A percentile compares a stretch with the other conserved stretches of the same genome.
phyloP scores from a whole-genome alignment of 2,797 vertebrate species.

The Spinibarbus caldwelli region DNA sequence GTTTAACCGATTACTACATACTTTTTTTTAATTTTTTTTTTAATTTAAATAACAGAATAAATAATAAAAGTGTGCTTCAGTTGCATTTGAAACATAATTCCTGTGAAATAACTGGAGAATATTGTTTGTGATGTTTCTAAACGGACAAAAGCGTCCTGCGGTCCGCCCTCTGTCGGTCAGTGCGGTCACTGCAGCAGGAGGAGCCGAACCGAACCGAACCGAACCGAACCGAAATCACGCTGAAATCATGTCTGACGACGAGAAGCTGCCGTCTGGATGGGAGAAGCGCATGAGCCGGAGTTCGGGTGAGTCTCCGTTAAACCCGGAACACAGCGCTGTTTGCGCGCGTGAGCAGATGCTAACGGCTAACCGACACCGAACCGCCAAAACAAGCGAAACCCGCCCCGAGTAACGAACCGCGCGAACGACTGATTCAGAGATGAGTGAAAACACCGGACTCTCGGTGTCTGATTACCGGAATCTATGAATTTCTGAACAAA shows the following conservation, averaged over 20 bases:
- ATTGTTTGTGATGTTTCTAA: background rate
- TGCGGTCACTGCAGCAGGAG: slow-evolving; percentile 1
- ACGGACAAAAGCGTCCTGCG: background rate
- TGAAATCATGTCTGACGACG: slow-evolving; percentile 88
- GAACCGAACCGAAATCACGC: background rate
- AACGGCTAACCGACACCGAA: slow-evolving; percentile 34
- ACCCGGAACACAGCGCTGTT: background rate
- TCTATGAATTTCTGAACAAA: no score
- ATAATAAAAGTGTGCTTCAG: no score
- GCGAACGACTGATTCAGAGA: no score
- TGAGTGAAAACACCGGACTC: background rate
- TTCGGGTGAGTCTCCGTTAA: slow-evolving; percentile 69
- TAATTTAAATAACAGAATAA: no score
- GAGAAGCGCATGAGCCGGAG: slow-evolving; percentile 91
- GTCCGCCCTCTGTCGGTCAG: slow-evolving; percentile 30
- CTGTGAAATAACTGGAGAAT: no score
- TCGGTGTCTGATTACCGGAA: no score
- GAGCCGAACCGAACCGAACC: background rate
- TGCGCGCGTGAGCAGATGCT: background rate
- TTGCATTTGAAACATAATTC: no score
- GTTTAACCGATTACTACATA: no score
- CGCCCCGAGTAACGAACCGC: background rate
- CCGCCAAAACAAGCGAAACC: slow-evolving; percentile 9
- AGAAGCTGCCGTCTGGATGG: slow-evolving; percentile 91
- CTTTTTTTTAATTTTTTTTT: no score